Evolutionary conservation across 2,797 vertebrate species (phyloP).

Genomic region (Pempheris klunzingeri): DNA sequence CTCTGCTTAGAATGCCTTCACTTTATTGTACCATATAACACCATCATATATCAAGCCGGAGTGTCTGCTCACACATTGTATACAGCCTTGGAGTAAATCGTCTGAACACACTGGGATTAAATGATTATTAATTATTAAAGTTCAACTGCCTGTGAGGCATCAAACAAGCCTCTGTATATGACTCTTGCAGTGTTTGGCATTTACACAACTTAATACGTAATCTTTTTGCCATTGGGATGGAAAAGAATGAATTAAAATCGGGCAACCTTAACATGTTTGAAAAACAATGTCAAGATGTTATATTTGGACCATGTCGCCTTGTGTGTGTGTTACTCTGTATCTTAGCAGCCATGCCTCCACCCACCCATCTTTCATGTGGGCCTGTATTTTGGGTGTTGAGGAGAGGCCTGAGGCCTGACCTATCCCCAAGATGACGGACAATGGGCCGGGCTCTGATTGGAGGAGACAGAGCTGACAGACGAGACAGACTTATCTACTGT

Average conservation of each 20-base stretch:
- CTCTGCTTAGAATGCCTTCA: too few relatives aligned
- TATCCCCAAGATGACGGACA: conserved; percentile 48
- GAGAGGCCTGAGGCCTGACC: conserved; percentile 47
- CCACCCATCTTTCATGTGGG: conserved; percentile 19
- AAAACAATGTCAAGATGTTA: neutral
- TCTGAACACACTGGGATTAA: too few relatives aligned
- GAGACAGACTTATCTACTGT: conserved; percentile 57
- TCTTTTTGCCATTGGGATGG: neutral
- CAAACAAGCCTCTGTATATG: too few relatives aligned
- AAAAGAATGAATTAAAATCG: neutral
- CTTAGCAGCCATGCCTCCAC: conserved; percentile 12
- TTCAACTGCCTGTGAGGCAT: too few relatives aligned
- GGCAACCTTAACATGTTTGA: neutral
- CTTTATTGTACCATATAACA: too few relatives aligned
- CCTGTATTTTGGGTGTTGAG: conserved; percentile 19
- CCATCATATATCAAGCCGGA: too few relatives aligned
- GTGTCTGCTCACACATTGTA: too few relatives aligned
- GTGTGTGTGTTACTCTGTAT: conserved; percentile 6
- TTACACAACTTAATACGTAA: neutral
- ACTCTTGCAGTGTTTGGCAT: too few relatives aligned
- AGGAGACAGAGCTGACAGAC: conserved; percentile 22
- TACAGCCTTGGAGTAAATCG: too few relatives aligned
- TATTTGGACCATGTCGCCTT: neutral
- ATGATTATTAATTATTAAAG: too few relatives aligned
- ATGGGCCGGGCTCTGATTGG: conserved; percentile 10